Conservation (phyloP, 2,797 vertebrate species). For the Mergus octosetaceus region DNA sequence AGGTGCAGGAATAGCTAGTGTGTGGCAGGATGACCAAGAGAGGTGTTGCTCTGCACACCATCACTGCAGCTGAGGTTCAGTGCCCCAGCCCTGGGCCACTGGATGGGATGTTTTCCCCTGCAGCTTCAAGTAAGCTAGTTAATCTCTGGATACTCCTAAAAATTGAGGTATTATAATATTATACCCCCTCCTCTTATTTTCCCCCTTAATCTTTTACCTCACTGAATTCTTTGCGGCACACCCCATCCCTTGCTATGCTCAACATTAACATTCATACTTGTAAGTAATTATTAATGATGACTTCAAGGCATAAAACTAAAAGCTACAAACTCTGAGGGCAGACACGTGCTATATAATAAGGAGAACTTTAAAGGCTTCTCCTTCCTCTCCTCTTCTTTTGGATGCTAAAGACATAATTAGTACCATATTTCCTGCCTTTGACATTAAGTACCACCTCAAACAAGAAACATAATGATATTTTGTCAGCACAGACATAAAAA, state of each 20-base stretch:
- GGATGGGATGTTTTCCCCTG: not conserved
- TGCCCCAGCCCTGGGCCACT: too few species aligned
- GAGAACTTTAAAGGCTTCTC: not conserved
- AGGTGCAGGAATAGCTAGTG: not conserved
- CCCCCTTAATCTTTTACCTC: not conserved
- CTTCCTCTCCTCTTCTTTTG: not conserved
- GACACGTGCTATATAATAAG: not conserved
- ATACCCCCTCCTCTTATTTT: not conserved
- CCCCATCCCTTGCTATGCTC: not conserved
- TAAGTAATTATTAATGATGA: not conserved
- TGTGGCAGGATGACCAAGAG: not conserved
- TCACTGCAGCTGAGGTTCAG: not conserved
- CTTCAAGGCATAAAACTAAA: not conserved
- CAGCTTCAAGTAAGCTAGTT: not conserved
- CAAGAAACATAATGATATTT: not conserved
- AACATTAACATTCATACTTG: not conserved
- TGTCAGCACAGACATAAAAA: not conserved
- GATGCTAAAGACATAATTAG: not conserved
- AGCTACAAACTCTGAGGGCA: not conserved
- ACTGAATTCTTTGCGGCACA: not conserved
- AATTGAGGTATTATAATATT: not conserved
- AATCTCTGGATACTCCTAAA: not conserved
- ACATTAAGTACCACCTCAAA: not conserved
- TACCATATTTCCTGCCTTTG: not conserved
- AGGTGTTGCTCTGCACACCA: not conserved